Conservation (phyloP, 2,113 vertebrate genomes). For the Cavia aperea region DNA sequence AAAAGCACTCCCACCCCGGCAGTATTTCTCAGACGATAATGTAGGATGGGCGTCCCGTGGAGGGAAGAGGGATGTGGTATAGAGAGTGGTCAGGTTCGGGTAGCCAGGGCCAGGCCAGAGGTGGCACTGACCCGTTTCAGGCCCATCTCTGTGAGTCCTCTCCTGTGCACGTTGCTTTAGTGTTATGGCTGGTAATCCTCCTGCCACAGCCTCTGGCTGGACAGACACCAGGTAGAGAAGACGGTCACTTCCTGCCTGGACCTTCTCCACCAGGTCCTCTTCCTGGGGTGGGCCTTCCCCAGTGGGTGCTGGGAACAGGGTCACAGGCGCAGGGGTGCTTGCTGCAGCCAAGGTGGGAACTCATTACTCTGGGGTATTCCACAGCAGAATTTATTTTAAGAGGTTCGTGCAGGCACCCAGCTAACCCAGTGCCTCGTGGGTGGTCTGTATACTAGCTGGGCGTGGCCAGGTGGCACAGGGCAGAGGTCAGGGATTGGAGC, state of each 20-base stretch:
- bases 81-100: background rate
- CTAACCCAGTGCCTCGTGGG: background rate
- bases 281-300: background rate
- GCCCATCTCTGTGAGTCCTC: background rate
- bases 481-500: background rate
- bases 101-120: accelerated
- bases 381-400: no score
- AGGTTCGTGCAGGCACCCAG: background rate
- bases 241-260: accelerated
- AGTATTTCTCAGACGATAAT: background rate
- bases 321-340: background rate
- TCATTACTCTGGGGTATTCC: background rate
- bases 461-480: background rate
- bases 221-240: background rate
- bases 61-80: accelerated
- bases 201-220: background rate
- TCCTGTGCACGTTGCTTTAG: background rate
- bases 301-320: background rate
- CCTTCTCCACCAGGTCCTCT: background rate
- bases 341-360: background rate
- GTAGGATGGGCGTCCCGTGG: background rate
- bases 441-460: background rate
- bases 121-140: accelerated
- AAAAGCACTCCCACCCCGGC: background rate
- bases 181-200: background rate